Evolutionary conservation across 2,888 invertebrate species (phyloP).

Genomic region (Itoplectis maculator): DNA sequence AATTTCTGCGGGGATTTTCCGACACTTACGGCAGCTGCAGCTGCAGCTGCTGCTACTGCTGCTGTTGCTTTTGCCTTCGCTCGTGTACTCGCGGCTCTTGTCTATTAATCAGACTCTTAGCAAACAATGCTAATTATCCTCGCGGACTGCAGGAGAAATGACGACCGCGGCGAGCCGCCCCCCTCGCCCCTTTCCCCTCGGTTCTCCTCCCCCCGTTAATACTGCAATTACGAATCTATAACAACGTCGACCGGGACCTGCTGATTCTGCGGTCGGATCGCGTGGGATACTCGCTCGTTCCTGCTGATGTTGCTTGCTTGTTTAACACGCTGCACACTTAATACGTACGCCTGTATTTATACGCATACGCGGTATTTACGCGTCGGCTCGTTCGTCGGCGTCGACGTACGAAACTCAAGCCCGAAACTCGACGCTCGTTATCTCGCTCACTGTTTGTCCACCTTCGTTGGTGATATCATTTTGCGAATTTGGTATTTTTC

Average conservation of each 20-base stretch:
- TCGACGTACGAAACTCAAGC: neutral
- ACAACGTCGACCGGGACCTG: constrained; percentile 72
- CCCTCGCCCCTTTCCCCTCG: too few relatives aligned
- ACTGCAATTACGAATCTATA: constrained; percentile 77
- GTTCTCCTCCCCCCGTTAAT: constrained; percentile 66
- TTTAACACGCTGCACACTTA: neutral
- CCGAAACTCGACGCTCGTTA: neutral
- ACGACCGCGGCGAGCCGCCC: constrained; percentile 65
- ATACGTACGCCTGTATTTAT: neutral
- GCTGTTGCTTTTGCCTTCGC: constrained; percentile 7
- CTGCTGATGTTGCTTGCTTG: constrained; percentile 48
- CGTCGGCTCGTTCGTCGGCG: neutral
- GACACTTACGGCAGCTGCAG: neutral
- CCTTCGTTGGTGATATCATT: neutral
- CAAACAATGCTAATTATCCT: constrained; percentile 82
- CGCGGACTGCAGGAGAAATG: constrained; percentile 59
- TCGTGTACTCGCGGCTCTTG: too few relatives aligned
- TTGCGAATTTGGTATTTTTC: too few relatives aligned
- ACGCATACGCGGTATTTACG: neutral
- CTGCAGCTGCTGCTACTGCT: constrained; percentile 4
- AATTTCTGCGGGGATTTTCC: constrained; percentile 52
- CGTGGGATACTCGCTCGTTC: constrained; percentile 34
- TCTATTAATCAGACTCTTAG: constrained; percentile 79
- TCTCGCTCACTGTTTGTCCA: neutral
- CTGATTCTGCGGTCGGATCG: constrained; percentile 62